A percentile compares a stretch with the other conserved stretches of the same genome.
Conservation (phyloP, 2,888 invertebrate genomes). For the Cataglyphis cursor region DNA sequence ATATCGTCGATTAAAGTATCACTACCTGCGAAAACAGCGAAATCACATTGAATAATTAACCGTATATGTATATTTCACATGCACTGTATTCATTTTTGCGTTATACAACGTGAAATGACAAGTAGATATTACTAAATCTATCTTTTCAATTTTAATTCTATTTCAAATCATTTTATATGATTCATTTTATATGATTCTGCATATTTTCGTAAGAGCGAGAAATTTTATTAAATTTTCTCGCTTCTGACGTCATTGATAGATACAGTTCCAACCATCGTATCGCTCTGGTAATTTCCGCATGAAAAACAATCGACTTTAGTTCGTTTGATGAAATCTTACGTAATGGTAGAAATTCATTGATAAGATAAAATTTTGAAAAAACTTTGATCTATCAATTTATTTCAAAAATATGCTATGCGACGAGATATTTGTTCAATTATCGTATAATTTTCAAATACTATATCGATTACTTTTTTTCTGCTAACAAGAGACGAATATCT, state of each 20-base stretch:
- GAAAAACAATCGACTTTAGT: neutral
- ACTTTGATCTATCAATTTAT: neutral
- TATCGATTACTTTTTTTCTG: neutral
- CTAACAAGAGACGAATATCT: neutral
- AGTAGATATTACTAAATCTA: neutral
- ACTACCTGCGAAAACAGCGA: slow-evolving; percentile 1
- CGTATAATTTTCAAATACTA: neutral
- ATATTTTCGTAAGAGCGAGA: neutral
- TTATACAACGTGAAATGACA: neutral
- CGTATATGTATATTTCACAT: neutral
- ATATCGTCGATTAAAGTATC: slow-evolving; percentile 17
- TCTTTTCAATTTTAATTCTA: neutral
- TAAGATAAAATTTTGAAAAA: neutral
- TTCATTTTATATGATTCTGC: neutral
- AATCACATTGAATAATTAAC: neutral
- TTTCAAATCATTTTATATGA: neutral
- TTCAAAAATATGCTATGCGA: neutral
- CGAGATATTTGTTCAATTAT: neutral
- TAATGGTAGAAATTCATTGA: neutral
- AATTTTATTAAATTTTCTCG: neutral
- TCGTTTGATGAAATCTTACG: neutral
- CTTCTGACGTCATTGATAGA: neutral
- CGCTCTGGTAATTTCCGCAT: neutral
- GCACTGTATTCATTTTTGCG: neutral
- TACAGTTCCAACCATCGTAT: neutral